Evolutionary conservation across 2,113 vertebrate species (phyloP).

Genomic region (Leucoraja erinaceus): DNA sequence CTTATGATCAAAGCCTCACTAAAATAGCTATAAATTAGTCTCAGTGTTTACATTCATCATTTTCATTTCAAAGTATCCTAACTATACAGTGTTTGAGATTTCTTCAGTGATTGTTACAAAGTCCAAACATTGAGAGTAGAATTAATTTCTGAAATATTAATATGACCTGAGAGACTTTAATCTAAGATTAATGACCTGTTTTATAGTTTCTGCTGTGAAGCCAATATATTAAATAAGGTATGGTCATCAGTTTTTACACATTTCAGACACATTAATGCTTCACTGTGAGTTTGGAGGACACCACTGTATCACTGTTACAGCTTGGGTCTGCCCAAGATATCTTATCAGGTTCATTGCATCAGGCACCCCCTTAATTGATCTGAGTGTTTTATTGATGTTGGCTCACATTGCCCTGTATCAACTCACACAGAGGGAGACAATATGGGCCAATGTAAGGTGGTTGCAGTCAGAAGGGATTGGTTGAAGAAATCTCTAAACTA

Average conservation of each 20-base stretch:
- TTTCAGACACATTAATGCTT: slow-evolving; percentile 18
- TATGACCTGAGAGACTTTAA: neutral
- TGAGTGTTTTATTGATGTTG: neutral
- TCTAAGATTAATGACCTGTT: slow-evolving; percentile 30
- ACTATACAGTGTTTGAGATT: neutral
- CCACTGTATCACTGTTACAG: neutral
- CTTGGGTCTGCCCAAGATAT: neutral
- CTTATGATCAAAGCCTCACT: neutral
- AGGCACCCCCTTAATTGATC: neutral
- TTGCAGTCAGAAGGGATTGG: no score
- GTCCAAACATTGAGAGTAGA: slow-evolving; percentile 3
- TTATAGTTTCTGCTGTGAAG: slow-evolving; percentile 20
- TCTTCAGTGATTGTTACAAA: neutral
- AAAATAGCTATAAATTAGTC: slow-evolving; percentile 20
- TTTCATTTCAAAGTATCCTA: neutral
- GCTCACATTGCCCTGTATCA: neutral
- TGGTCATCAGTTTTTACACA: slow-evolving; percentile 17
- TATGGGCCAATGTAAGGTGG: no score
- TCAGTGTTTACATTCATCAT: neutral
- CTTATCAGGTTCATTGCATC: neutral
- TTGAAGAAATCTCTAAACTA: no score
- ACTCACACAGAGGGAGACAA: neutral
- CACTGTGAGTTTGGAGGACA: slow-evolving; percentile 5
- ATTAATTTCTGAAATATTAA: slow-evolving; percentile 24
- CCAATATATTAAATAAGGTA: slow-evolving; percentile 30